Conservation (phyloP, 2,113 vertebrate species). For the Nestor notabilis region DNA sequence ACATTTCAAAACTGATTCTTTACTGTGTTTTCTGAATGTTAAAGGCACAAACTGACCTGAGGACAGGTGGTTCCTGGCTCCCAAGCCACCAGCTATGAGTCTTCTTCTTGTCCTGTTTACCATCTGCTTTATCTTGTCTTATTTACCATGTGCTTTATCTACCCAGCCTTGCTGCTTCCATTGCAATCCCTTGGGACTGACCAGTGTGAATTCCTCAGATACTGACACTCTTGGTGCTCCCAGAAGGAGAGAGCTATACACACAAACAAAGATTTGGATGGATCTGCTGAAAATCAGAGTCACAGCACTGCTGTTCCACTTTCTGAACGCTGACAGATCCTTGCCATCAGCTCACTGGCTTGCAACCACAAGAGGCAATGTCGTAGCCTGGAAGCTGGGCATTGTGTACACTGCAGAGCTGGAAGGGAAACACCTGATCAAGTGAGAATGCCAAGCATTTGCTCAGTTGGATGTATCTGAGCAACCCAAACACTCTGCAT, state of each 20-base stretch:
- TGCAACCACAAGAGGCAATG: accelerated
- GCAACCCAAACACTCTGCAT: conserved; percentile 8
- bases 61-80: neutral
- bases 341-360: neutral
- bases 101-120: neutral
- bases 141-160: neutral
- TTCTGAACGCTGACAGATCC: neutral
- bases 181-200: neutral
- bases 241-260: neutral
- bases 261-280: neutral
- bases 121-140: neutral
- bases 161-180: neutral
- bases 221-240: neutral
- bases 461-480: neutral
- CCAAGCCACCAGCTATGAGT: neutral
- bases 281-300: neutral
- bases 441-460: neutral
- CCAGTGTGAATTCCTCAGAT: neutral
- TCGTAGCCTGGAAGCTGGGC: neutral
- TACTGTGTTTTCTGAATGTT: neutral
- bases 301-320: neutral
- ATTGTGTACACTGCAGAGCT: neutral
- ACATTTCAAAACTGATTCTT: neutral
- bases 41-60: neutral
- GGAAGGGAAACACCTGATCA: neutral